Evolutionary conservation across 2,888 invertebrate species (phyloP), one percentile per base, ranked within the genome.

Genomic region (Diogma glabrata): DNA sequence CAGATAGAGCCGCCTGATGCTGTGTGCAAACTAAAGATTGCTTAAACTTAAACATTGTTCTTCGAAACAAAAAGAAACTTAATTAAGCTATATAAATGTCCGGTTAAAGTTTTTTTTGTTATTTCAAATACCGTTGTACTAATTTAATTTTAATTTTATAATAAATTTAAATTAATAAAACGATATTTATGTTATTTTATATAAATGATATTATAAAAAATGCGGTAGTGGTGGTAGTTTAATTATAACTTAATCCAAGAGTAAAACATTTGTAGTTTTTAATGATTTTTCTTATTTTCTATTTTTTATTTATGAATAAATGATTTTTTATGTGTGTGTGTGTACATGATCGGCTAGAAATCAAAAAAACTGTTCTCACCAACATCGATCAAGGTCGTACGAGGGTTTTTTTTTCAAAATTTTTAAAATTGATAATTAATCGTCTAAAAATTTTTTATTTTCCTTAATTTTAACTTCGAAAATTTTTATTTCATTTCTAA

Each of bases 1-100:
- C 52, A 10, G 40, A 52, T 47, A 56, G 55, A 57, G 57, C 57
- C 51, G 52, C 52, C 52, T 54, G 52, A 53, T 56, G 56, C 56
- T 57, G 56, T 57, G 57, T 57, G 57, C 52, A 55, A 56, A 57
- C 55, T 50, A 43, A 56, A 54, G 54, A 56, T 57, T 56, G 52
- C 36, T 43, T 43, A 16, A 46, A 50, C 49, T 24, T 28, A 40
- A 52, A 47, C 9, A 51, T 47, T 19, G 16, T 23, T 36, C 40
- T 14, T 43, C 17, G 49, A 50, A 53, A 53, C 24, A 52, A 49
- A 30, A 49, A 47, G 20, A n/a, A 9, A 47, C 40, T 47, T 45
- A 17, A 51, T n/a, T n/a, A n/a, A 49, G 52, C 47, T 22, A n/a
- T n/a, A n/a, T 43, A 47, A 56, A 56, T 55, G 55, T 54, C 57